Evolutionary conservation across 1,140 invertebrate genomes (phyloP), one percentile per base, ranked within the genome.

Genomic region (Cecropterus lyciades): DNA sequence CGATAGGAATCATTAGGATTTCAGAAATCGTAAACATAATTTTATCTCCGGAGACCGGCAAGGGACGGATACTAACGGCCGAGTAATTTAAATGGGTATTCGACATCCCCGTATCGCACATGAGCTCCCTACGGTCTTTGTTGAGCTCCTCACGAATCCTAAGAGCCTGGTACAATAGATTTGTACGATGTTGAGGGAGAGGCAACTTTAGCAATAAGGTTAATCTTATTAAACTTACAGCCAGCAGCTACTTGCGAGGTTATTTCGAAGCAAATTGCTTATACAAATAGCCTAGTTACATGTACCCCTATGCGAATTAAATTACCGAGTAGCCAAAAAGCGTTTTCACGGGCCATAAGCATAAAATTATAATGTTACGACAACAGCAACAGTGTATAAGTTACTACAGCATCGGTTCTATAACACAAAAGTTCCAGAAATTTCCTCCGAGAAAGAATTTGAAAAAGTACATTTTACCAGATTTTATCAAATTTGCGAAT

Each of bases 401-500:
- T 10, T 37, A n/a, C 33, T n/a, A 13, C 4, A 14, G 13, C 40
- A 43, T 43, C 10, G 5, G 11, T 14, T 43, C 6, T 5, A 43
- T 43, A 43, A 43, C 10, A 40, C 3, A 43, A 43, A 14, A 3
- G n/a, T 13, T 14, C 13, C 40, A n/a, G 33, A 37, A 37, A 37
- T 37, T 37, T n/a, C 33, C 9, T 64, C 10, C 45, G 51, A 67
- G 72, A 62, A 60, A 40, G 78, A 80, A 79, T 80, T 77, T 67
- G 40, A 40, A 69, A 81, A 78, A 80, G 82, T 79, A 81, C 81
- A 72, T 77, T 68, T 52, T 60, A 65, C 75, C 48, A 64, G 48
- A 62, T 65, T 69, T 79, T 75, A 89, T 86, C 75, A 65, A 80
- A 83, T 89, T 85, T 83, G 66, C 59, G 55, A 72, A 74, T 51